Evolutionary conservation across 2,888 invertebrate species (phyloP), one percentile per base, ranked within the genome.

Genomic region (Lumbricus terrestris): DNA sequence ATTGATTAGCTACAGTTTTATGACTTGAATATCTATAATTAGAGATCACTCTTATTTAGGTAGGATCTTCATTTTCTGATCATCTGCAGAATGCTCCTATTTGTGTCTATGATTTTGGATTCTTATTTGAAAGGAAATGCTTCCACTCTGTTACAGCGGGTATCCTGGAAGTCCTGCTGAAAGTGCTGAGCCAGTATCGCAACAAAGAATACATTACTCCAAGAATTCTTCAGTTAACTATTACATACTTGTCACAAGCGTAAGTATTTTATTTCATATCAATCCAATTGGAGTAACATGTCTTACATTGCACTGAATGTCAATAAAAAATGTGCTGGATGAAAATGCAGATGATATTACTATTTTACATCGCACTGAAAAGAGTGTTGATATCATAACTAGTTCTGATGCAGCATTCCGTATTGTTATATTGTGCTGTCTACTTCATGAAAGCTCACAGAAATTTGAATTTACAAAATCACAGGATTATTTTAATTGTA

Each of bases 171-270:
- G 98, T 97, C n/a, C 95, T 98, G 90, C 95, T 98, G 35, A 96
- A 97, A 94, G 96, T 98, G 91, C 95, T 98, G 92, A 97, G 97
- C 94, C 96, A 97, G 93, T 97, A 97, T 94, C 96, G 97, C 91
- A 96, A 97, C 94, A 97, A 97, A 94, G 95, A 97, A 85, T 98
- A 97, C 95, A 96, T 99, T 47, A 97, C 98, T 0, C 98, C 98
- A 0, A 96, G 99, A 92, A 98, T 99, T 29, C 95, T 99, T 89
- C 98, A 99, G 93, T 97, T 98, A 94, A 97, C 97, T n/a, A 96
- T 99, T 90, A 97, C 97, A 95, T 99, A 99, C 95, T 95, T 42
- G 94, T 94, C 90, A 93, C 94, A 92, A 94, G 94, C 95, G 95
- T 91, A 91, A 94, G 82, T 34, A 54, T 34, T 40, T 42, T 11